Evolutionary conservation across 1,140 invertebrate genomes (phyloP).

Genomic region (Heliconius himera): DNA sequence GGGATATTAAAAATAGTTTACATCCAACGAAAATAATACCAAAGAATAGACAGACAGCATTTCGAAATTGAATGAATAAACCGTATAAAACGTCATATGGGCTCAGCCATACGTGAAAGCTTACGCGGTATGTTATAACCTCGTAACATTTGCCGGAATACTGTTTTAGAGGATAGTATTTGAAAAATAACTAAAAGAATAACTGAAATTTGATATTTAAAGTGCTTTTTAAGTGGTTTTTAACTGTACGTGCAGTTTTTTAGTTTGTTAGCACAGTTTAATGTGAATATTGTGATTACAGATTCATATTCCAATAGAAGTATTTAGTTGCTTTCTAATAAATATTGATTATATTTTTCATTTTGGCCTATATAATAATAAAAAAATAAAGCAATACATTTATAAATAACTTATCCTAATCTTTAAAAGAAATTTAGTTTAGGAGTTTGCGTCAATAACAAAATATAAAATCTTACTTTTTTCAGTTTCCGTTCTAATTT

Average conservation of each 20-base stretch:
- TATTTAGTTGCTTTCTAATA: too few species aligned
- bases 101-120: constrained; percentile 1
- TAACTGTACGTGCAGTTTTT: background rate
- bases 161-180: background rate
- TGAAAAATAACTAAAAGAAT: too few species aligned
- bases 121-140: background rate
- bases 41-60: constrained; percentile 6
- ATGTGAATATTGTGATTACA: background rate
- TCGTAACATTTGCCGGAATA: background rate
- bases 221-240: background rate
- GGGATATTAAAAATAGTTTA: background rate
- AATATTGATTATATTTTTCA: too few species aligned
- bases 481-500: too few species aligned
- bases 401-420: too few species aligned
- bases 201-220: background rate
- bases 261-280: background rate
- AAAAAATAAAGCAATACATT: too few species aligned
- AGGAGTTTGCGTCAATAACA: too few species aligned
- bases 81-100: background rate
- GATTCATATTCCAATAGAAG: too few species aligned
- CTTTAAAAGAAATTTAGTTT: too few species aligned
- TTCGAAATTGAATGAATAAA: constrained; percentile 10
- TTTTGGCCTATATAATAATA: too few species aligned
- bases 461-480: too few species aligned
- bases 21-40: background rate